These are phyloP conservation scores for Punctoribates punctum DNA, from an alignment of 2,888 invertebrate genomes.

Conservation along the genomic window DNA sequence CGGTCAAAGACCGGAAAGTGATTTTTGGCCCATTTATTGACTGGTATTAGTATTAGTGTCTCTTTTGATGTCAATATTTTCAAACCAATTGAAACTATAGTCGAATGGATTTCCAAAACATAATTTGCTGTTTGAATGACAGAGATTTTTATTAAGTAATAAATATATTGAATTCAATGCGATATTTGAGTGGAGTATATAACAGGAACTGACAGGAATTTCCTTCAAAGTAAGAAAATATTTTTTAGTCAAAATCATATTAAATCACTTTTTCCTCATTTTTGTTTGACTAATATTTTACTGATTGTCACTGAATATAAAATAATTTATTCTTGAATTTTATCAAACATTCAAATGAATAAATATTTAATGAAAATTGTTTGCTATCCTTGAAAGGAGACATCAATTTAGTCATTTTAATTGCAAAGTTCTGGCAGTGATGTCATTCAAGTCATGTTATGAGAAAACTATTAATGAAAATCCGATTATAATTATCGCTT, in stretches of 20 bases:
- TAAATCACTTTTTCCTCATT: background rate
- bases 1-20: slow-evolving; percentile 13
- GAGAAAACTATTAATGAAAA: too few species aligned
- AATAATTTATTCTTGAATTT: background rate
- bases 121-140: background rate
- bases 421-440: background rate
- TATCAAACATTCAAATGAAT: background rate
- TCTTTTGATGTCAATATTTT: background rate
- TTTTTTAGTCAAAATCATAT: background rate
- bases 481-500: too few species aligned
- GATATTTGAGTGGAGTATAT: background rate
- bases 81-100: background rate
- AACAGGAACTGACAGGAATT: background rate
- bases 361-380: background rate
- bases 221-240: background rate
- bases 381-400: background rate
- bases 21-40: slow-evolving; percentile 5
- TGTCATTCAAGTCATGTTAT: too few species aligned
- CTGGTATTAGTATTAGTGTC: background rate
- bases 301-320: background rate
- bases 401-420: background rate
- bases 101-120: background rate
- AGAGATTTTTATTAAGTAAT: background rate
- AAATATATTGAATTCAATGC: background rate
- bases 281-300: background rate